These are phyloP conservation scores for Cyprinodon brontotheroides DNA, from an alignment of 2,113 vertebrate species.

Conservation along the genomic window DNA sequence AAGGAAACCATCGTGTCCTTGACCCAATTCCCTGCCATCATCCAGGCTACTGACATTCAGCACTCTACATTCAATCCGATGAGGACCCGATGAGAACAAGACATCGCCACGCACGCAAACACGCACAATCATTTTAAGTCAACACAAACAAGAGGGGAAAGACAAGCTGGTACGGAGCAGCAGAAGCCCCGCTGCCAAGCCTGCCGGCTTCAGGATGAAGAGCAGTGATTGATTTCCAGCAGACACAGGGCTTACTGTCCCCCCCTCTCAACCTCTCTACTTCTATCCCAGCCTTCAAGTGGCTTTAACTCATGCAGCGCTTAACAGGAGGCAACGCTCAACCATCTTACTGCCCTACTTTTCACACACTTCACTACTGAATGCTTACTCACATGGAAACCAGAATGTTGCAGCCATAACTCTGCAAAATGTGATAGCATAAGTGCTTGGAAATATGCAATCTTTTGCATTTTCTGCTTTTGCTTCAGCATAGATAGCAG, in stretches of 20 bases:
- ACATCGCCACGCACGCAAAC: slow-evolving; percentile 19
- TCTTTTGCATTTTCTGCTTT: background rate
- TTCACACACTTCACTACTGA: slow-evolving; percentile 33
- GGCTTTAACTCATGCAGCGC: slow-evolving; percentile 67
- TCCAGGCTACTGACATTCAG: slow-evolving; percentile 39
- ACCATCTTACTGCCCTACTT: slow-evolving; percentile 71
- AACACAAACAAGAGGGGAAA: slow-evolving; percentile 55
- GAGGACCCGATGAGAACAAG: slow-evolving; percentile 31
- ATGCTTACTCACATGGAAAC: slow-evolving; percentile 10
- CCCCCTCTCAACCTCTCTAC: slow-evolving; percentile 21
- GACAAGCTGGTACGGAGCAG: slow-evolving; percentile 71
- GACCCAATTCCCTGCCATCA: slow-evolving; percentile 64
- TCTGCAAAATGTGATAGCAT: background rate
- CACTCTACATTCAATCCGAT: slow-evolving; percentile 53
- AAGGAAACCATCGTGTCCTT: slow-evolving; percentile 55
- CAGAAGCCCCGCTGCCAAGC: slow-evolving; percentile 56
- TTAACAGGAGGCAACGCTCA: slow-evolving; percentile 52
- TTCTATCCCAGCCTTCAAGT: slow-evolving; percentile 37
- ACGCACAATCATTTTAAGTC: slow-evolving; percentile 16
- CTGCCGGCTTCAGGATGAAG: slow-evolving; percentile 57
- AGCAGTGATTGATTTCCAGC: slow-evolving; percentile 69
- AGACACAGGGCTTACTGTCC: slow-evolving; percentile 67
- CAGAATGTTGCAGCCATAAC: background rate
- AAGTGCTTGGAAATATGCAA: background rate
- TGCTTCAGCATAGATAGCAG: too few species aligned